Conservation (phyloP, 2,888 invertebrate genomes). For the Acleris emargana region DNA sequence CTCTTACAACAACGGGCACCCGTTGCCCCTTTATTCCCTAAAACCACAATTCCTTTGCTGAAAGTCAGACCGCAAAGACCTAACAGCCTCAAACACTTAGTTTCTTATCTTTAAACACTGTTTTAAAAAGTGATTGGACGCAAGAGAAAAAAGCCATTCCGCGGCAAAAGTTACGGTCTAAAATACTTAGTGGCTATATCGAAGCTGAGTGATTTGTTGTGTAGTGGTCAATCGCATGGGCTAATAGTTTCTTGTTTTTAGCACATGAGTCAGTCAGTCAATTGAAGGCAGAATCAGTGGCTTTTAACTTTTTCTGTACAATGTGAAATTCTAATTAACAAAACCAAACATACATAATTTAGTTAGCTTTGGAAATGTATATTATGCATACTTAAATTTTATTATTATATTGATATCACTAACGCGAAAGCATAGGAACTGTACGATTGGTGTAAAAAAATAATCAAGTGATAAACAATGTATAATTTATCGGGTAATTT, state of each 20-base stretch:
- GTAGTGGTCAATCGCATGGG: conserved; percentile 73
- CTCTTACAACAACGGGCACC: neutral
- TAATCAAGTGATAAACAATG: no score
- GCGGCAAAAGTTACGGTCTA: conserved; percentile 50
- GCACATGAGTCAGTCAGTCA: conserved; percentile 44
- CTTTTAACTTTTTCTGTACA: neutral
- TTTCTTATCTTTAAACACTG: conserved; percentile 40
- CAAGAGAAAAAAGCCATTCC: conserved; percentile 44
- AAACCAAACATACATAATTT: no score
- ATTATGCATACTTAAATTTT: no score
- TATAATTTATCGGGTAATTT: no score
- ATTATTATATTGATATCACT: no score
- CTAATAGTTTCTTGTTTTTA: conserved; percentile 59
- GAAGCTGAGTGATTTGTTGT: conserved; percentile 77
- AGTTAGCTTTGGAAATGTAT: no score
- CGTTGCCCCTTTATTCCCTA: conserved; percentile 22
- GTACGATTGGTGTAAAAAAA: no score
- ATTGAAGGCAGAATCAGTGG: neutral
- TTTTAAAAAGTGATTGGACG: conserved; percentile 48
- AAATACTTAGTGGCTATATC: conserved; percentile 54
- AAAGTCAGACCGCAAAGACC: conserved; percentile 34
- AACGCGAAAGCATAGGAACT: no score
- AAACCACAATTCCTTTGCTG: conserved; percentile 29
- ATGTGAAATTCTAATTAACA: neutral
- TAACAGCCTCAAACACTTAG: conserved; percentile 33